Conservation (phyloP, 2,797 vertebrate species). For the Gallirallus australis region DNA sequence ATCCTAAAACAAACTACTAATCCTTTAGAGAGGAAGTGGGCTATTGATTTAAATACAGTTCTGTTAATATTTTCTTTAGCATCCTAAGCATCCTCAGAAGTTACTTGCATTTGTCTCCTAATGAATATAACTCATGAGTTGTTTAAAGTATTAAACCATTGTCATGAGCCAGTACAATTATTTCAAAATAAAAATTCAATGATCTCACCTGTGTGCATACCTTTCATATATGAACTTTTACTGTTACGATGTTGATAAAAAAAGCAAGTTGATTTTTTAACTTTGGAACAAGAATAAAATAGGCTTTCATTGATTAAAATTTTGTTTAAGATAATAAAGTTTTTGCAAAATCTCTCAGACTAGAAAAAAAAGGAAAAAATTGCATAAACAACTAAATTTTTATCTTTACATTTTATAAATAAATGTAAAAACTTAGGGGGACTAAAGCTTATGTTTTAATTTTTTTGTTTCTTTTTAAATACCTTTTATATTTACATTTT, state of each 20-base stretch:
- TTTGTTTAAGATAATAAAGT: neutral
- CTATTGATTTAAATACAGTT: neutral
- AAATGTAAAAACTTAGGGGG: fast-evolving
- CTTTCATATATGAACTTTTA: neutral
- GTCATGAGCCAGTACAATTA: neutral
- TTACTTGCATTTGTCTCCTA: neutral
- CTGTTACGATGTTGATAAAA: neutral
- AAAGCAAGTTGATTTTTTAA: neutral
- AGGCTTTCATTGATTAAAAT: neutral
- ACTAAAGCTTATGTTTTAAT: neutral
- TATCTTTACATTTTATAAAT: neutral
- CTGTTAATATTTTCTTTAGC: neutral
- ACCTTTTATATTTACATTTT: neutral
- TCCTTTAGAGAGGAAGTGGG: neutral
- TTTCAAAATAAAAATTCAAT: neutral
- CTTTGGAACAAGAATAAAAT: neutral
- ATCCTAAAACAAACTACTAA: neutral
- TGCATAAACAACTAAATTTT: neutral
- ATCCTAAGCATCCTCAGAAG: neutral
- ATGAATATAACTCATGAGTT: neutral
- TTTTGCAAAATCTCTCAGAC: neutral
- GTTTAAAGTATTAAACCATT: neutral
- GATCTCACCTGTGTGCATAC: neutral
- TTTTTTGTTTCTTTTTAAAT: neutral
- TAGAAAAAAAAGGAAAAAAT: neutral